Conservation (phyloP, 2,113 vertebrate genomes). For the Malaclemys terrapin region DNA sequence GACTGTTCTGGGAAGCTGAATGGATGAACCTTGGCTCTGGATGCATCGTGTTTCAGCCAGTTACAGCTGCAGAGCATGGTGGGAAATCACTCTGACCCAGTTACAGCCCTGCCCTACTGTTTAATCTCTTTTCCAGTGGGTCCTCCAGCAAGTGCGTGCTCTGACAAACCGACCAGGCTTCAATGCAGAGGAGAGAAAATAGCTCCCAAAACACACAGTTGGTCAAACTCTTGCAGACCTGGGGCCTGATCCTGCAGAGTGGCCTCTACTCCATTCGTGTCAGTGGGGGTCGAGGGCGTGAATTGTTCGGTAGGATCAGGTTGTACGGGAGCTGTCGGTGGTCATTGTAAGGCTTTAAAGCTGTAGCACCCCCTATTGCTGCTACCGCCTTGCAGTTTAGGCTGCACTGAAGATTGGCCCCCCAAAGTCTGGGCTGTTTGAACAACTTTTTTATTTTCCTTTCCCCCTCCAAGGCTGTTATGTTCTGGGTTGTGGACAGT, state of each 20-base stretch:
- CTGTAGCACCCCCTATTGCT: not conserved
- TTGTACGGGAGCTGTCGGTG: not conserved
- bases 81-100: not conserved
- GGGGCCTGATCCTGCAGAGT: not conserved
- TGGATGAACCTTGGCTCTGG: not conserved
- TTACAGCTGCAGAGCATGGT: not conserved
- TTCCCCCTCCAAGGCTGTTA: constrained; percentile 77
- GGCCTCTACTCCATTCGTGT: not conserved
- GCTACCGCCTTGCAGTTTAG: not conserved
- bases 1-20: not conserved
- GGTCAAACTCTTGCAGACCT: not conserved
- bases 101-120: not conserved
- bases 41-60: not conserved
- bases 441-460: not conserved
- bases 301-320: not conserved
- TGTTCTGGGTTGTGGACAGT: constrained; percentile 89
- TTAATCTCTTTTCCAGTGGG: not conserved
- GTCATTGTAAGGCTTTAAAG: not conserved
- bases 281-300: not conserved
- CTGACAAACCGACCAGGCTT: not conserved
- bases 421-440: too few relatives aligned
- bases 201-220: not conserved
- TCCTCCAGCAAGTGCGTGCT: not conserved
- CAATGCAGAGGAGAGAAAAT: not conserved
- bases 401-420: not conserved